A percentile compares a stretch with the other conserved stretches of the same genome.
Evolutionary conservation across 2,113 vertebrate genomes (phyloP).

Genomic region (Gnathonemus longibarbis): DNA sequence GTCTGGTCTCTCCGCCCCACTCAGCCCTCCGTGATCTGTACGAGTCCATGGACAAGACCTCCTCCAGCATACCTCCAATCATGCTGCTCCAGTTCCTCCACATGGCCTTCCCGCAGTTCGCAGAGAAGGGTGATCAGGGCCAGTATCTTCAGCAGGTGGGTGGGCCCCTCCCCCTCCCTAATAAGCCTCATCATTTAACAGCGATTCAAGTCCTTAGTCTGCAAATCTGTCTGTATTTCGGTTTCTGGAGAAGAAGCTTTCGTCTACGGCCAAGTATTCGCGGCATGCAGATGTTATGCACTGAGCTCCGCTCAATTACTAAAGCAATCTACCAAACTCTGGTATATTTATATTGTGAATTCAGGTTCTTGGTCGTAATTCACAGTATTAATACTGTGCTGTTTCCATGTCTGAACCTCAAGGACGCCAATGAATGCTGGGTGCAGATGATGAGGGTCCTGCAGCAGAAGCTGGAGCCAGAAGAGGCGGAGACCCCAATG

Average conservation of each 20-base stretch:
- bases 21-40: slow-evolving; percentile 94
- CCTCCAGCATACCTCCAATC: slow-evolving; percentile 95
- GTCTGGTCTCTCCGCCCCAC: neutral
- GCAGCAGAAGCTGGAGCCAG: slow-evolving; percentile 89
- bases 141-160: slow-evolving; percentile 96
- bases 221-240: neutral
- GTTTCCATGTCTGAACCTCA: slow-evolving; percentile 32
- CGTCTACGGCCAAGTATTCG: neutral
- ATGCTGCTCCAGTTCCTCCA: slow-evolving; percentile 98
- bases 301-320: neutral
- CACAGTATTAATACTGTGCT: neutral
- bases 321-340: neutral
- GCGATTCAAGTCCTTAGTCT: neutral
- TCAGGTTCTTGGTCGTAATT: neutral
- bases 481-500: slow-evolving; percentile 77
- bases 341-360: neutral
- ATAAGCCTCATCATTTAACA: neutral
- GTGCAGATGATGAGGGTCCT: slow-evolving; percentile 93
- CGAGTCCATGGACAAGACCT: slow-evolving; percentile 98
- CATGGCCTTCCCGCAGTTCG: slow-evolving; percentile 98
- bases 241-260: neutral
- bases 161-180: neutral
- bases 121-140: slow-evolving; percentile 96
- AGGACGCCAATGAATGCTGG: slow-evolving; percentile 99
- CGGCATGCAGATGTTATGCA: no score